Conservation (phyloP, 2,888 invertebrate species). For the Anoncus sp. region DNA sequence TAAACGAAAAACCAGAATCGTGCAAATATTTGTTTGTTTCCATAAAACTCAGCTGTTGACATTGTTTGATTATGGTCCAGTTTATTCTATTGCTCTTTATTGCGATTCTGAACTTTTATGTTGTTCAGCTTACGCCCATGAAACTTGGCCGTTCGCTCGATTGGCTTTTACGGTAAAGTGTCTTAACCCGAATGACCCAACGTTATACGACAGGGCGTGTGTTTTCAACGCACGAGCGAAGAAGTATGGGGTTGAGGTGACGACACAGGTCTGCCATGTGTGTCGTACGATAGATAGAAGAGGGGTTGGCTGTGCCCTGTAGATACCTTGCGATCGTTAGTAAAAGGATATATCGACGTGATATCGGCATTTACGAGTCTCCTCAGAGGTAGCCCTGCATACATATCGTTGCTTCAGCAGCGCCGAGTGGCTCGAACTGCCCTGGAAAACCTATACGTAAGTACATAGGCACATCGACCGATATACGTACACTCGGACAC, state of each 20-base stretch:
- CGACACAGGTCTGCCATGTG: slow-evolving; percentile 79
- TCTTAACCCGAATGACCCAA: not conserved
- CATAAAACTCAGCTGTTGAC: too few species aligned
- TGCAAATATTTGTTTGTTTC: not conserved
- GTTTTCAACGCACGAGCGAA: slow-evolving; percentile 18
- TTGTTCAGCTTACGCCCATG: not conserved
- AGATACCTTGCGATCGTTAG: slow-evolving; percentile 54
- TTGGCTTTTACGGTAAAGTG: slow-evolving; percentile 13
- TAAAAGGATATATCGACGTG: slow-evolving; percentile 70
- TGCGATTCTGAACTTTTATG: not conserved
- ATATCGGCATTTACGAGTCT: slow-evolving; percentile 77
- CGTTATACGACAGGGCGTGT: slow-evolving; percentile 11
- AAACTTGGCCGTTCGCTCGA: slow-evolving; percentile 2
- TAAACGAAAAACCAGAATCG: not conserved
- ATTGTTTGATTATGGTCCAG: not conserved
- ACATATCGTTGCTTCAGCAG: slow-evolving; percentile 78
- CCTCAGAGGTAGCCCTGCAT: slow-evolving; percentile 76
- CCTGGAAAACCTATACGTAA: slow-evolving; percentile 44
- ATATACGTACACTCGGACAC: slow-evolving; percentile 16
- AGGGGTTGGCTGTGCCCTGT: slow-evolving; percentile 7
- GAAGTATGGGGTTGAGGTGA: slow-evolving; percentile 60
- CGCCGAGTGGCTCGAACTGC: slow-evolving; percentile 75
- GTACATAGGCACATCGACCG: slow-evolving; percentile 21
- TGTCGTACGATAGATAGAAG: slow-evolving; percentile 68
- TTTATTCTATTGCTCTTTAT: not conserved